These are phyloP conservation scores for Triplophysa bombifrons DNA, from an alignment of 2,797 vertebrate genomes.

Conservation along the genomic window DNA sequence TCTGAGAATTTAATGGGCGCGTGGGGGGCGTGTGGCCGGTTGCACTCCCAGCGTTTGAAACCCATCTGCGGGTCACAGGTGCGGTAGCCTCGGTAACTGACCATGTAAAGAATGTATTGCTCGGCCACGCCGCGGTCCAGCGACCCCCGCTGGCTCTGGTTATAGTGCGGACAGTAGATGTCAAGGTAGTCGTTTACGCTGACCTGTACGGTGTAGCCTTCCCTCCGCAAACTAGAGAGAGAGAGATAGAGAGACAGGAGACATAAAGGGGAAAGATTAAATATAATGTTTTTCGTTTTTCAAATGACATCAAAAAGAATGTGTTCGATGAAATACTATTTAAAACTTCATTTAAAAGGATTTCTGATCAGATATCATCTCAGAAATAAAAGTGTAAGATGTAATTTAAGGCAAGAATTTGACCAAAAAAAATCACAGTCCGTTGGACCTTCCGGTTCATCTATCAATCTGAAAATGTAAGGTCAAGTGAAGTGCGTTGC, in stretches of 20 bases:
- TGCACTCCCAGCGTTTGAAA: conserved; percentile 89
- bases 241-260: background rate
- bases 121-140: conserved; percentile 82
- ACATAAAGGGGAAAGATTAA: background rate
- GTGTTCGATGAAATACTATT: too few relatives aligned
- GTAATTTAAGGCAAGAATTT: background rate
- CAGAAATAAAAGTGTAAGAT: background rate
- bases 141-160: conserved; percentile 68
- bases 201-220: conserved; percentile 87
- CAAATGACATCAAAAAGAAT: too few relatives aligned
- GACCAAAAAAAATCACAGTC: too few relatives aligned
- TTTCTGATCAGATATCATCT: background rate
- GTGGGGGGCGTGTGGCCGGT: conserved; percentile 87
- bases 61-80: conserved; percentile 84
- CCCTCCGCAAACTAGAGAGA: conserved; percentile 75
- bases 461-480: background rate
- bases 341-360: too few relatives aligned
- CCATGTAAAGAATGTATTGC: conserved; percentile 89
- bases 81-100: conserved; percentile 81
- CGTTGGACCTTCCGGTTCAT: background rate
- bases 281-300: background rate
- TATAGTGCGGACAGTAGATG: conserved; percentile 88
- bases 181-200: conserved; percentile 88
- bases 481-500: background rate
- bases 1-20: conserved; percentile 96